Conservation (phyloP, 2,888 invertebrate genomes). For the Andrena marginata region DNA sequence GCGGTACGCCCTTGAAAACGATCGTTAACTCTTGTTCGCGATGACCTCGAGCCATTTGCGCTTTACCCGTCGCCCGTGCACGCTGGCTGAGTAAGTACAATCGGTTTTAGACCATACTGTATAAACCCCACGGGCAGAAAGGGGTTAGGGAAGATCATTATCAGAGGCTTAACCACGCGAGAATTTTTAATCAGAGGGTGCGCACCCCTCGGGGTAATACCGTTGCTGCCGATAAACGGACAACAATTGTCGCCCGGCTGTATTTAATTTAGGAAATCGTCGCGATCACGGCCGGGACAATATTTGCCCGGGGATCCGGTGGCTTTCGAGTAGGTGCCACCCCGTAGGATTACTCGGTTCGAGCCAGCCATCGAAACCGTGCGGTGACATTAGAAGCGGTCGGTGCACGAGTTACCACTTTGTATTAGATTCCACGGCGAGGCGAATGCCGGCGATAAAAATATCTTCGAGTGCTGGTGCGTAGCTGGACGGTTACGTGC, state of each 20-base stretch:
- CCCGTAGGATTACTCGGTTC: constrained; percentile 73
- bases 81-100: constrained; percentile 83
- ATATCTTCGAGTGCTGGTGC: constrained; percentile 50
- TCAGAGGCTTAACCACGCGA: constrained; percentile 85
- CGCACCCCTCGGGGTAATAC: constrained; percentile 83
- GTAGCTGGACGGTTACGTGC: not conserved
- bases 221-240: constrained; percentile 78
- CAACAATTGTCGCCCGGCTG: constrained; percentile 78
- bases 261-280: constrained; percentile 64
- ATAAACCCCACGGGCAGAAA: constrained; percentile 80
- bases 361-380: constrained; percentile 79
- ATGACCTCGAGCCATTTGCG: constrained; percentile 82
- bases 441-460: constrained; percentile 63
- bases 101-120: constrained; percentile 81
- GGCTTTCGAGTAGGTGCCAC: constrained; percentile 76
- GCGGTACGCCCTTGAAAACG: constrained; percentile 68
- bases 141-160: constrained; percentile 85
- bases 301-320: constrained; percentile 67
- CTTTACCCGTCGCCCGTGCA: constrained; percentile 75
- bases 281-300: constrained; percentile 66
- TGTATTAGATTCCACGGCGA: constrained; percentile 68
- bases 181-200: constrained; percentile 86
- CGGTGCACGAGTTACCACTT: constrained; percentile 68
- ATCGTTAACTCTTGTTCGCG: constrained; percentile 80
- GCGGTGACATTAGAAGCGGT: constrained; percentile 73